phyloP scores from a whole-genome alignment of 2,113 vertebrate genomes.

The Carlito syrichta region DNA sequence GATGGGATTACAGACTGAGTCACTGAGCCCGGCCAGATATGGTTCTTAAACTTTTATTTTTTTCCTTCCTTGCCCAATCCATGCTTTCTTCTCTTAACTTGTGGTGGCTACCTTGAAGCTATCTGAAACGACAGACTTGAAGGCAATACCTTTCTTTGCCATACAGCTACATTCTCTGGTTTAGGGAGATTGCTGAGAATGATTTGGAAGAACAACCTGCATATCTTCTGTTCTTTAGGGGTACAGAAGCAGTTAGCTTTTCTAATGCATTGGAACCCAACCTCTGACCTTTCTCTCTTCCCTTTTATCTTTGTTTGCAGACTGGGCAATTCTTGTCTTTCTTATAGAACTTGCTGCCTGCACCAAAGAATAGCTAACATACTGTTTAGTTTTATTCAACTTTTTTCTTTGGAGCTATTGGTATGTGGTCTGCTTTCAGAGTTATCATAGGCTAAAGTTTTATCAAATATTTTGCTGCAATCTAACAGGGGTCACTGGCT shows the following conservation, averaged over 20 bases:
- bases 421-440: background rate
- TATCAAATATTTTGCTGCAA: background rate
- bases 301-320: background rate
- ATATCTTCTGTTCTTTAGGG: background rate
- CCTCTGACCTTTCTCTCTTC: background rate
- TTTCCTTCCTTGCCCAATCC: background rate
- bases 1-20: no score
- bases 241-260: background rate
- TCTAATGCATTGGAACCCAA: fast-evolving
- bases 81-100: background rate
- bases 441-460: background rate
- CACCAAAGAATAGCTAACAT: background rate
- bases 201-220: background rate
- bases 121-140: background rate
- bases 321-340: background rate
- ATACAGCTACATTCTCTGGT: background rate
- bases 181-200: background rate
- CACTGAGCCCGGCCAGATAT: no score
- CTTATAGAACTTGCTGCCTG: background rate
- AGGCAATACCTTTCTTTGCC: background rate
- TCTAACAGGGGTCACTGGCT: background rate
- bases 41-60: background rate
- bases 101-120: background rate
- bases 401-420: background rate
- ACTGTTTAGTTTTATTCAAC: background rate